These are phyloP conservation scores for Amiota minor DNA, from an alignment of 2,888 invertebrate genomes.

Conservation along the genomic window DNA sequence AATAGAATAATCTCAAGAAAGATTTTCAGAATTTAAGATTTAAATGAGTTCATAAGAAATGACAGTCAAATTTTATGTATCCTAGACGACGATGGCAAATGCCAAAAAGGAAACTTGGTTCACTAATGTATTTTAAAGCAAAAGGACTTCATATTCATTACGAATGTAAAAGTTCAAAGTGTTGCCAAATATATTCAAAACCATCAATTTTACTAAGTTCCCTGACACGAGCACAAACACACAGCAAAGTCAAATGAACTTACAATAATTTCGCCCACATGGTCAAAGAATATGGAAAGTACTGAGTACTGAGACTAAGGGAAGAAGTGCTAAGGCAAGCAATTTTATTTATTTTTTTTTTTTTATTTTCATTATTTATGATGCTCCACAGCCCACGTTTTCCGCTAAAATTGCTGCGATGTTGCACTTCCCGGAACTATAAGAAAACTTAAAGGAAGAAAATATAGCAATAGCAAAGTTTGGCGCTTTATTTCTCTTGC, in stretches of 20 bases:
- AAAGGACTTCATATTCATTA: conserved; percentile 8
- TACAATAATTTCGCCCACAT: background rate
- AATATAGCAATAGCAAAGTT: conserved; percentile 43
- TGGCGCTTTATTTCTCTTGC: conserved; percentile 58
- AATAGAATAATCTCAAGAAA: no score
- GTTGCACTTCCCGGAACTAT: conserved; percentile 47
- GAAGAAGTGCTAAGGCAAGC: no score
- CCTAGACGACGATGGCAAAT: no score
- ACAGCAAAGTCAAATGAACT: background rate
- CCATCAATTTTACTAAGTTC: conserved; percentile 55
- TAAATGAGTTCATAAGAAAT: no score
- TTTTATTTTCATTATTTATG: conserved; percentile 59
- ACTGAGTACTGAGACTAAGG: background rate
- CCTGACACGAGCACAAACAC: conserved; percentile 12
- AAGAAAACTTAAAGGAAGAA: conserved; percentile 63
- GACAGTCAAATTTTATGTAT: no score
- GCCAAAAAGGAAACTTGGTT: background rate
- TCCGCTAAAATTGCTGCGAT: conserved; percentile 27
- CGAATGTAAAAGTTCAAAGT: conserved; percentile 39
- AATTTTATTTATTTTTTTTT: no score
- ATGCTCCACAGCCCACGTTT: conserved; percentile 44
- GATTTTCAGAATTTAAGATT: no score
- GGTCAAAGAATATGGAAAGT: background rate
- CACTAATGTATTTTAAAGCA: conserved; percentile 1
- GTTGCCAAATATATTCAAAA: conserved; percentile 42